phyloP scores from a whole-genome alignment of 2,113 vertebrate species.

The Circaetus cinerascens region DNA sequence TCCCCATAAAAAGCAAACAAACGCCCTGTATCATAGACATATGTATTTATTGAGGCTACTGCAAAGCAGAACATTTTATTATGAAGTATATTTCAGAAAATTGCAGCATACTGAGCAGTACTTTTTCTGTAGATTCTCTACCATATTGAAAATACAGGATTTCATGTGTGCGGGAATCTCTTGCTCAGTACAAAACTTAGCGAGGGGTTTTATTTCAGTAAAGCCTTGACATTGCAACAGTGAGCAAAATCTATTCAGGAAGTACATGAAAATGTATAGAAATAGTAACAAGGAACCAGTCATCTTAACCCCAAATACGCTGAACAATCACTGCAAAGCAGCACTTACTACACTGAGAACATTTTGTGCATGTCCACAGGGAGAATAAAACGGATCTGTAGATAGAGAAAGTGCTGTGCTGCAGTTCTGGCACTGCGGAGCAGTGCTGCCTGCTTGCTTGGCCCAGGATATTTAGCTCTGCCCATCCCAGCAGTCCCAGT shows the following conservation, averaged over 20 bases:
- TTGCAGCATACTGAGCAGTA: neutral
- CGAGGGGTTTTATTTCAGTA: neutral
- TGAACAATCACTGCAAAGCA: neutral
- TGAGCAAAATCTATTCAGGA: neutral
- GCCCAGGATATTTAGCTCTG: neutral
- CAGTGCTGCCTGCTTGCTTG: neutral
- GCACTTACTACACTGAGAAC: neutral
- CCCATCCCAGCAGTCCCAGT: neutral
- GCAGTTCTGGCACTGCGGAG: neutral
- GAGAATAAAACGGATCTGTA: neutral
- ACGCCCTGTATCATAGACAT: neutral
- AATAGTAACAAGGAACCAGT: neutral
- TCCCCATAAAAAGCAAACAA: neutral
- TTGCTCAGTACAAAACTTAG: neutral
- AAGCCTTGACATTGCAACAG: neutral
- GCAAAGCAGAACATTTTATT: neutral
- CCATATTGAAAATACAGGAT: neutral
- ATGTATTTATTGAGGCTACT: neutral
- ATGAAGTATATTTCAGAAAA: neutral
- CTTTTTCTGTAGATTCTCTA: neutral
- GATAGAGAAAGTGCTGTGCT: neutral
- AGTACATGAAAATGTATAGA: neutral
- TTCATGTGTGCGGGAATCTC: neutral
- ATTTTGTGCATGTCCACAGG: neutral
- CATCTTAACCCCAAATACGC: neutral